These are phyloP conservation scores for Psittacula echo DNA, from an alignment of 2,797 vertebrate genomes.

Conservation along the genomic window DNA sequence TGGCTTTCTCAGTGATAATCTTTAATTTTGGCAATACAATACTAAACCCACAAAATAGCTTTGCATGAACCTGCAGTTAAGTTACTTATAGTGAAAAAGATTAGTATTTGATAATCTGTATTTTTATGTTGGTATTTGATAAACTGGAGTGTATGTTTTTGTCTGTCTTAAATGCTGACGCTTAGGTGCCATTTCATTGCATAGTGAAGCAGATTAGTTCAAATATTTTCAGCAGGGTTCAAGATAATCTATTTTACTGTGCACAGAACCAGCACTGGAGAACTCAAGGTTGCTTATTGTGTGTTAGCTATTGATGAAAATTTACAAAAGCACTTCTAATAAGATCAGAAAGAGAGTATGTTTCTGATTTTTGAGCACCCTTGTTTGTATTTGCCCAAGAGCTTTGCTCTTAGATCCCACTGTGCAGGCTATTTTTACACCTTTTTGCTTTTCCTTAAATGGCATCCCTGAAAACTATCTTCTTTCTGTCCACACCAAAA, in stretches of 20 bases:
- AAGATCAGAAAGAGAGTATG: background rate
- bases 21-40: background rate
- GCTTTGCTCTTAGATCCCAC: background rate
- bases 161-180: background rate
- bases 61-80: background rate
- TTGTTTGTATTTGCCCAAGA: background rate
- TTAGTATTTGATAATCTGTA: background rate
- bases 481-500: conserved; percentile 25
- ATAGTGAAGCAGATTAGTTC: background rate
- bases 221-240: background rate
- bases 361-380: background rate
- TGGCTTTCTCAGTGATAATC: background rate
- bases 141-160: background rate
- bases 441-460: conserved; percentile 32
- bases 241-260: background rate
- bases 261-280: background rate
- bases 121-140: background rate
- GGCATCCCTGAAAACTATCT: background rate
- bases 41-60: background rate
- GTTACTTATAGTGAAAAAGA: background rate
- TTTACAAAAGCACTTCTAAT: background rate
- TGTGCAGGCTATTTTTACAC: conserved; percentile 28
- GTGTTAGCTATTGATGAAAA: background rate
- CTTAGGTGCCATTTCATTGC: background rate
- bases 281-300: background rate